Evolutionary conservation across 2,888 invertebrate species (phyloP).

Genomic region (Lepidocyrtinus sp.): DNA sequence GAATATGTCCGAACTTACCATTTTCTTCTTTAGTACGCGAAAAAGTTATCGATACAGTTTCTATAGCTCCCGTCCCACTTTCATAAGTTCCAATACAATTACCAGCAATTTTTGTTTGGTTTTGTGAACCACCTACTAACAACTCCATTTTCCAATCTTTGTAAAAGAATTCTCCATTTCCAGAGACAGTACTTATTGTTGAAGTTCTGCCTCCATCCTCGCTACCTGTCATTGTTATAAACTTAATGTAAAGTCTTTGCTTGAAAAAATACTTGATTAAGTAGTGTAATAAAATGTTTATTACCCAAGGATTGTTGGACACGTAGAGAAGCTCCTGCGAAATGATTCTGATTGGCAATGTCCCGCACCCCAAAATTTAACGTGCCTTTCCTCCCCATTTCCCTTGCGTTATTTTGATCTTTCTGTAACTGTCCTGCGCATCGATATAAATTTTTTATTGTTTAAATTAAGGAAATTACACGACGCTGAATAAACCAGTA

Average conservation of each 20-base stretch:
- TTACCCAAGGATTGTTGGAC: no score
- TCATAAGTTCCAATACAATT: conserved; percentile 39
- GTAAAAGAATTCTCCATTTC: conserved; percentile 41
- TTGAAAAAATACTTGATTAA: no score
- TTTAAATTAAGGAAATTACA: no score
- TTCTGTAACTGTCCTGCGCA: conserved; percentile 54
- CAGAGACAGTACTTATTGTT: conserved; percentile 18
- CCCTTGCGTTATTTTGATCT: no score
- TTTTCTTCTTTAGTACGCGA: conserved; percentile 33
- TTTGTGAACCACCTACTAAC: conserved; percentile 25
- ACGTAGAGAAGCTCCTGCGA: no score
- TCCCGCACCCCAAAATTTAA: conserved; percentile 47
- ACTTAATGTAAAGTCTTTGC: no score
- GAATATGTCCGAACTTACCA: conserved; percentile 25
- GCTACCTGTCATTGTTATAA: no score
- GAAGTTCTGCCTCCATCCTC: no score
- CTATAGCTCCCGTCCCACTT: background rate
- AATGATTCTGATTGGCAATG: conserved; percentile 4
- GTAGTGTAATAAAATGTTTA: no score
- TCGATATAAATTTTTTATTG: no score
- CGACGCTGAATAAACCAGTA: no score
- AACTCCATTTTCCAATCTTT: conserved; percentile 43
- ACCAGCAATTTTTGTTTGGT: conserved; percentile 20
- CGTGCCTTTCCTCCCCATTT: conserved; percentile 54
- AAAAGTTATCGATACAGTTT: conserved; percentile 35